phyloP scores from a whole-genome alignment of 35 echinoderm and acorn worm species.

The Apostichopus californicus region DNA sequence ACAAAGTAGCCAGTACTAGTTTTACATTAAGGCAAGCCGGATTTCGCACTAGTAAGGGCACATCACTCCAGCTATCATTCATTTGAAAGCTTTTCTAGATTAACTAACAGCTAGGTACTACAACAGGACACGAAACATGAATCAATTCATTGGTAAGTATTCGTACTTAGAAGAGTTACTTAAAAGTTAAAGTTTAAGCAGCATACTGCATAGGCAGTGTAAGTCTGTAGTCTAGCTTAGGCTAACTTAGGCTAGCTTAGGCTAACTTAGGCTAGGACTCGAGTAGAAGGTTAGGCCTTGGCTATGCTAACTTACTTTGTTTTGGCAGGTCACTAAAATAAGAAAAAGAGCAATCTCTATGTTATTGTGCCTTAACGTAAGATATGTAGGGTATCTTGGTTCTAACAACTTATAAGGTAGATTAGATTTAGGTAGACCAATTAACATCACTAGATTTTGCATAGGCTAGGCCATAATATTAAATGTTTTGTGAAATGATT shows the following conservation, averaged over 20 bases:
- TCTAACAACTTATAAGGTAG: too few species aligned
- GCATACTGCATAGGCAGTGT: not conserved
- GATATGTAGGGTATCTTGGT: too few species aligned
- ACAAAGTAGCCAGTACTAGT: not conserved
- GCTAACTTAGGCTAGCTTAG: not conserved
- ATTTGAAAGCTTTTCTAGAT: not conserved
- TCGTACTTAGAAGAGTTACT: not conserved
- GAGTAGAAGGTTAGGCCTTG: not conserved
- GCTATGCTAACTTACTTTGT: not conserved
- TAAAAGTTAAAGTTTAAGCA: not conserved
- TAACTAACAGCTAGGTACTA: not conserved
- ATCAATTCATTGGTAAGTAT: not conserved
- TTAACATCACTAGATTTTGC: too few species aligned
- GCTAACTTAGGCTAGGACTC: not conserved
- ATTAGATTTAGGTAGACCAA: too few species aligned
- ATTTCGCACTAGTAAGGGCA: not conserved
- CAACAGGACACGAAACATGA: not conserved
- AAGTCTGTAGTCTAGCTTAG: not conserved
- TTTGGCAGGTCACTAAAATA: not conserved
- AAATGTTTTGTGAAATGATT: too few species aligned
- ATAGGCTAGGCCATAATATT: too few species aligned
- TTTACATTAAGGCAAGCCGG: not conserved
- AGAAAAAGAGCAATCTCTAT: too few species aligned
- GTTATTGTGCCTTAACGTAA: too few species aligned
- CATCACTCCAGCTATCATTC: not conserved